Conservation (phyloP, 2,888 invertebrate species). For the Calameuta idolon region DNA sequence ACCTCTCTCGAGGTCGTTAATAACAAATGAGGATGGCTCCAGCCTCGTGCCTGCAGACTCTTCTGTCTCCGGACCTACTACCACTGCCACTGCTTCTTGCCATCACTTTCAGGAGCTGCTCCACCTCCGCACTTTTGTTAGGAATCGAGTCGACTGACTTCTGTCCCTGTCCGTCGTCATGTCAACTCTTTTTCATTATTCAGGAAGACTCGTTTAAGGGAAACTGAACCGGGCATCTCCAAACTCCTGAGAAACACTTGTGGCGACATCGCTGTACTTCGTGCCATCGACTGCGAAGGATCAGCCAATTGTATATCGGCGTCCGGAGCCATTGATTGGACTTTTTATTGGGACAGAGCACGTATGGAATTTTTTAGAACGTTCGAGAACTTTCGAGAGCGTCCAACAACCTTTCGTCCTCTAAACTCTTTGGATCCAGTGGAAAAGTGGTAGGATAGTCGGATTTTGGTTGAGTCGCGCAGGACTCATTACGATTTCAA, state of each 20-base stretch:
- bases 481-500: slow-evolving; percentile 60
- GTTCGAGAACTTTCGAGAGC: too few species aligned
- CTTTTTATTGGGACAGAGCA: too few species aligned
- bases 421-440: slow-evolving; percentile 15
- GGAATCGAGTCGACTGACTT: slow-evolving; percentile 58
- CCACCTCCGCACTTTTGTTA: slow-evolving; percentile 61
- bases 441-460: slow-evolving; percentile 26
- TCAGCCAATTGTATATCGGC: too few species aligned
- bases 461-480: slow-evolving; percentile 50
- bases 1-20: slow-evolving; percentile 44
- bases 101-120: slow-evolving; percentile 29
- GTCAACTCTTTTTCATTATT: slow-evolving; percentile 62
- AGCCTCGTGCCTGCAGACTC: slow-evolving; percentile 33
- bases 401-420: slow-evolving; percentile 8
- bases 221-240: slow-evolving; percentile 39
- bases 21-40: slow-evolving; percentile 62
- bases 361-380: too few species aligned
- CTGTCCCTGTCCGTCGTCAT: slow-evolving; percentile 49
- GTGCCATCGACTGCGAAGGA: too few species aligned
- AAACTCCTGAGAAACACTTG: too few species aligned
- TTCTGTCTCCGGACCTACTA: not conserved
- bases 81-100: not conserved
- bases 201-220: slow-evolving; percentile 59
- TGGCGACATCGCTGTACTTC: too few species aligned
- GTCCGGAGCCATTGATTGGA: too few species aligned